phyloP scores from a whole-genome alignment of 92 coral and sea anemone species.

The Nematostella vectensis region DNA sequence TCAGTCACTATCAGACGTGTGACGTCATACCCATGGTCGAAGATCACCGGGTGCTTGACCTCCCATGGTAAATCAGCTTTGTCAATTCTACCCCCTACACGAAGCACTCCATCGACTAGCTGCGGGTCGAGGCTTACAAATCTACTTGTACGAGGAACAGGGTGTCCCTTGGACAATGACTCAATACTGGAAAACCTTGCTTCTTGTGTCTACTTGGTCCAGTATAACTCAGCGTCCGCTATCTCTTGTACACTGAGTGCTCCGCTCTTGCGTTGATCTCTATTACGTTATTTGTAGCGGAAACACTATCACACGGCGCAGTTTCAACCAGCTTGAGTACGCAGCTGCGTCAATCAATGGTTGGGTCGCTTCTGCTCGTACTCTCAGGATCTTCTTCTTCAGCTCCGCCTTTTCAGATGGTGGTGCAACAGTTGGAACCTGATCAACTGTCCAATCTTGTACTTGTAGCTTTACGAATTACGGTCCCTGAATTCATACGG shows the following conservation, averaged over 20 bases:
- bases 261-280: constrained; percentile 5
- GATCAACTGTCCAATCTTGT: constrained; percentile 33
- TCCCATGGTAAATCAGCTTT: constrained; percentile 25
- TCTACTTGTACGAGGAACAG: constrained; percentile 20
- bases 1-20: constrained; percentile 20
- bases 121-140: constrained; percentile 30
- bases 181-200: constrained; percentile 13
- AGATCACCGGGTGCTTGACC: constrained; percentile 21
- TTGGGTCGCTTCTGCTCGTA: constrained; percentile 1
- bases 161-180: constrained; percentile 15
- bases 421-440: neutral
- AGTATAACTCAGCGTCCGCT: constrained; percentile 16
- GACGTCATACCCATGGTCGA: constrained; percentile 25
- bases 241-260: constrained; percentile 11
- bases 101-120: constrained; percentile 17
- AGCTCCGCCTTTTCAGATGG: constrained; percentile 9
- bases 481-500: constrained; percentile 13
- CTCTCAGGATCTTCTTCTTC: constrained; percentile 15
- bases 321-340: constrained; percentile 18
- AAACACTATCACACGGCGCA: constrained; percentile 32
- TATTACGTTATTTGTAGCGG: constrained; percentile 13
- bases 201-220: constrained; percentile 20
- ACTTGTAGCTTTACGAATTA: constrained; percentile 11
- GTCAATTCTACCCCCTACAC: constrained; percentile 34
- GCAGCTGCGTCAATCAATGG: constrained; percentile 22